Evolutionary conservation across 2,888 invertebrate species (phyloP).

Genomic region (Pristionchus fissidentatus): DNA sequence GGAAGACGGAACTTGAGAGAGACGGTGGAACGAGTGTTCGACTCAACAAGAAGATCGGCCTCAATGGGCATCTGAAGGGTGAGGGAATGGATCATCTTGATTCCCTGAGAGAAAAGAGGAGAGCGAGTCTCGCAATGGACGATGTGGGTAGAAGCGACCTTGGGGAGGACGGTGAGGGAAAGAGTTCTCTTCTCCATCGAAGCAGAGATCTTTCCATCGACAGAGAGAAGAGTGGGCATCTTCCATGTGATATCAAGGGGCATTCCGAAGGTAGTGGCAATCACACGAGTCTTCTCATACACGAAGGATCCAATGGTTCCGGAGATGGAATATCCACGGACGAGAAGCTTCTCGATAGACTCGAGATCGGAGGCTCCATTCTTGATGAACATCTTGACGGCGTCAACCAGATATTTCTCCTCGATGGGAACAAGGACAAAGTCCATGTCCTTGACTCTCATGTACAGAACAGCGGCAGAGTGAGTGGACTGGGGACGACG

Average conservation of each 20-base stretch:
- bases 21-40: constrained; percentile 27
- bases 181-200: constrained; percentile 54
- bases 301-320: constrained; percentile 55
- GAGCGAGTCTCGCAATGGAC: constrained; percentile 60
- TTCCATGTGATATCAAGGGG: constrained; percentile 63
- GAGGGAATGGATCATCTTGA: constrained; percentile 61
- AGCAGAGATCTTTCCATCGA: constrained; percentile 57
- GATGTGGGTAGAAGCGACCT: constrained; percentile 59
- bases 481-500: constrained; percentile 52
- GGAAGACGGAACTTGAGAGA: constrained; percentile 45
- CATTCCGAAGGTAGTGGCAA: constrained; percentile 68
- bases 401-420: constrained; percentile 55
- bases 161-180: constrained; percentile 56
- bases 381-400: constrained; percentile 55
- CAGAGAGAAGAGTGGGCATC: constrained; percentile 58
- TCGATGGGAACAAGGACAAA: constrained; percentile 67
- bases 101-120: constrained; percentile 66
- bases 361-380: constrained; percentile 53
- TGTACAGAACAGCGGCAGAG: constrained; percentile 57
- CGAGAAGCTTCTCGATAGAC: constrained; percentile 57
- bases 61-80: constrained; percentile 65
- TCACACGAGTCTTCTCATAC: constrained; percentile 57
- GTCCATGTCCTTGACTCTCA: constrained; percentile 69
- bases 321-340: constrained; percentile 55
- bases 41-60: constrained; percentile 51